phyloP scores from a whole-genome alignment of 2,888 invertebrate genomes.

The Dryobota labecula region DNA sequence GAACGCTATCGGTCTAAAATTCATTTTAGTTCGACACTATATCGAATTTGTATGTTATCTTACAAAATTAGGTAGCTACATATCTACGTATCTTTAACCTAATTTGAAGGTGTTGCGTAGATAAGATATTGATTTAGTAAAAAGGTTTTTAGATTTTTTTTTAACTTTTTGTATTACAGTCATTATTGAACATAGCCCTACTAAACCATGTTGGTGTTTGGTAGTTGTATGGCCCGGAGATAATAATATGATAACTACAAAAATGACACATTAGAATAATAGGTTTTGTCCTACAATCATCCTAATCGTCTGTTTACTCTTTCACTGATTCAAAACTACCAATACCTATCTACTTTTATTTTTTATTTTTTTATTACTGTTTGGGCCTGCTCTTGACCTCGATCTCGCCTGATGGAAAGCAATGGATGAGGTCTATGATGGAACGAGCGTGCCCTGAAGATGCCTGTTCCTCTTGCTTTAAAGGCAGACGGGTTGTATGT shows the following conservation, averaged over 20 bases:
- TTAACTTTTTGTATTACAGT: not conserved
- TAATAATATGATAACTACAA: not conserved
- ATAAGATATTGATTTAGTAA: slow-evolving; percentile 31
- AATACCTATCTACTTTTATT: not conserved
- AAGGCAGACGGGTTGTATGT: no score
- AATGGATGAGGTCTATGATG: no score
- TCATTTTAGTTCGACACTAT: slow-evolving; percentile 72
- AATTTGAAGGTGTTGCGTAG: slow-evolving; percentile 52
- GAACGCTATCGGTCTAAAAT: slow-evolving; percentile 78
- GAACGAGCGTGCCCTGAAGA: no score
- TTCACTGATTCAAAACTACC: not conserved
- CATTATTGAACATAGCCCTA: not conserved
- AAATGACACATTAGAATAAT: not conserved
- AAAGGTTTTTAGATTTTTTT: slow-evolving; percentile 13
- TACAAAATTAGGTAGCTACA: slow-evolving; percentile 32
- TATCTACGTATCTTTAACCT: slow-evolving; percentile 63
- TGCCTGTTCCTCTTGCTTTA: no score
- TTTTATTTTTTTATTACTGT: no score
- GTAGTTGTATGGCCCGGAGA: not conserved
- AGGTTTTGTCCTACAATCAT: not conserved
- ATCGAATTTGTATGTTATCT: slow-evolving; percentile 52
- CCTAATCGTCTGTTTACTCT: not conserved
- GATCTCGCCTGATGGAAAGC: no score
- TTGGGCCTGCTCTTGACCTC: no score
- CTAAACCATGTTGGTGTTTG: not conserved